Base-by-base conservation (phyloP, 2,797 vertebrate species). In the Mustela erminea region DNA sequence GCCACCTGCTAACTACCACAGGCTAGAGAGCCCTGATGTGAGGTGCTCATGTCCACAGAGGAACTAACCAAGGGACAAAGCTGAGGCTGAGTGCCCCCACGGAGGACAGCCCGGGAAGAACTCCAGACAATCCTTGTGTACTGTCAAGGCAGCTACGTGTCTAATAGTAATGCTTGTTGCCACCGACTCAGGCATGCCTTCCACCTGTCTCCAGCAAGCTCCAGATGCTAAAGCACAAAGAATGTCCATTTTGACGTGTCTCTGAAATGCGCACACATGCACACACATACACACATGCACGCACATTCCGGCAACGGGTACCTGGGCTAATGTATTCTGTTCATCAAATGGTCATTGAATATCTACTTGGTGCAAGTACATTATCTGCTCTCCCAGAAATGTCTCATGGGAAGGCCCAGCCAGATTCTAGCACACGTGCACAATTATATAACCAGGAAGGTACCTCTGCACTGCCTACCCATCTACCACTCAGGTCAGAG, bases 41-140 rank as follows among this genome's bases (percentile, higher is more conserved):
- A 80, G 29, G 66, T 52, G 13, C 90, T 90, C 41, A 7, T 0
- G 11, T 94, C 49, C 38, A 64, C 83, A 93, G 66, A 86, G 49
- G 88, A 68, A 96, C 93, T 95, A 49, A 54, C 85, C 78, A 68
- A 74, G 94, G 91, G 77, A 35, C 93, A 62, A 58, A 60, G 29
- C 87, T 95, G 93, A 81, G 83, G 81, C 23, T 9, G 35, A 70
- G 75, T 17, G 46, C 10, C 54, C 70, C n/a, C 20, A 0, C 1
- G n/a, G 56, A 66, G 64, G 70, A 84, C 66, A 62, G 27, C 14
- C 93, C 11, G 0, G 4, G 1, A 0, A 88, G 88, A 77, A n/a
- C 1, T 2, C 12, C 72, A 18, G 62, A 46, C n/a, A 7, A 6
- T 56, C 54, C 78, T 58, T 38, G 87, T 87, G 38, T 13, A 32